Evolutionary conservation across 2,113 vertebrate species (phyloP).

Genomic region (Conger conger): DNA sequence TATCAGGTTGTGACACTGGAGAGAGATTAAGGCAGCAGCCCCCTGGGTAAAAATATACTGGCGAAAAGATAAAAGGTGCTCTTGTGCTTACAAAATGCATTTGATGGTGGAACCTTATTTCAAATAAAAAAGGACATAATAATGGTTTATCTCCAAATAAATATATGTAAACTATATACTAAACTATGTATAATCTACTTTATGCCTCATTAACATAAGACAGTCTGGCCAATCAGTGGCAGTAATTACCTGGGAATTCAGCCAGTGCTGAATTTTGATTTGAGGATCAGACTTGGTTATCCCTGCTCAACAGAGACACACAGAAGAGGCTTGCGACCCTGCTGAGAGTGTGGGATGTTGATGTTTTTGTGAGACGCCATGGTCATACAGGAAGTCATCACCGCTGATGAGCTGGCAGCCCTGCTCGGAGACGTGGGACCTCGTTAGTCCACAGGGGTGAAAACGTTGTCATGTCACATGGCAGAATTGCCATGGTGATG

Average conservation of each 20-base stretch:
- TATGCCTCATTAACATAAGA: background rate
- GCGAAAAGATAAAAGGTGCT: background rate
- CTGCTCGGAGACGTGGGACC: conserved; percentile 20
- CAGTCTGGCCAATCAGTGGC: background rate
- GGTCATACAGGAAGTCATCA: conserved; percentile 23
- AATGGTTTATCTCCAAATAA: background rate
- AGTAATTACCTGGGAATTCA: too few relatives aligned
- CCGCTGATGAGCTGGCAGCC: conserved; percentile 31
- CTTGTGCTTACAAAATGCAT: background rate
- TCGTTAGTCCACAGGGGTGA: conserved; percentile 40
- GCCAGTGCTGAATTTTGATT: too few relatives aligned
- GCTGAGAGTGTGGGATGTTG: background rate
- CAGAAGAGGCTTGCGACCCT: background rate
- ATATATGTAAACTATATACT: background rate
- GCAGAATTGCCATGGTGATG: conserved; percentile 36
- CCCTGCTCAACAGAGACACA: too few relatives aligned
- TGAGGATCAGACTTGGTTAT: too few relatives aligned
- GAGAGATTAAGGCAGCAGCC: background rate
- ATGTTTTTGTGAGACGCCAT: conserved; percentile 13
- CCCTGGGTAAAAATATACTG: background rate
- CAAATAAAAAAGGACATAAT: background rate
- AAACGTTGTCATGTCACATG: conserved; percentile 41
- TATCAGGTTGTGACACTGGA: background rate
- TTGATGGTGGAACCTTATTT: background rate
- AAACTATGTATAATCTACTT: background rate